Percentiles rank a stretch among this genome's conserved stretches.
phyloP scores from a whole-genome alignment of 2,113 vertebrate genomes.

The Cacatua alba region DNA sequence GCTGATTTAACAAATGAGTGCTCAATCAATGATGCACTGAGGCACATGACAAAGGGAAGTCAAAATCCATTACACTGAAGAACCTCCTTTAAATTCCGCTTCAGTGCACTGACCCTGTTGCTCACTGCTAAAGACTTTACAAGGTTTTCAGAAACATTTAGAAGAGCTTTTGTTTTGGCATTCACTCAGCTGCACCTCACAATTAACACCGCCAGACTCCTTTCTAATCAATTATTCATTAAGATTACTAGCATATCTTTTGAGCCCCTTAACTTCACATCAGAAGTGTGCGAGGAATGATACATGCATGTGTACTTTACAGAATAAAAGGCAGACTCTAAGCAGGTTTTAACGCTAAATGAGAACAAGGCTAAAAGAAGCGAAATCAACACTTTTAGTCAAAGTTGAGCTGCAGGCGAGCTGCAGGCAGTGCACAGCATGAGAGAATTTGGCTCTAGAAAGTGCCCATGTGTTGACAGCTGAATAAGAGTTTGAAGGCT shows the following conservation, averaged over 20 bases:
- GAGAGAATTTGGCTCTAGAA: conserved; percentile 87
- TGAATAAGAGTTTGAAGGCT: conserved; percentile 85
- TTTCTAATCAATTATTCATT: conserved; percentile 78
- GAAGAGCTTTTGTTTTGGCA: conserved; percentile 72
- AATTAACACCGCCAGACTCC: conserved; percentile 77
- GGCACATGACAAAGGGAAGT: conserved; percentile 89
- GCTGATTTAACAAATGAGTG: conserved; percentile 92
- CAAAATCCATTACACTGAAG: conserved; percentile 89
- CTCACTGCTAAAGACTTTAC: conserved; percentile 80
- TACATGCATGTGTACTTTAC: conserved; percentile 73
- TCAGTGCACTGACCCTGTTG: conserved; percentile 82
- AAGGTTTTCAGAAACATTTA: conserved; percentile 74
- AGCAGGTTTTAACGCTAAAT: conserved; percentile 85
- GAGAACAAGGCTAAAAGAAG: conserved; percentile 91
- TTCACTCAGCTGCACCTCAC: conserved; percentile 72
- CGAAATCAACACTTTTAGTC: conserved; percentile 92
- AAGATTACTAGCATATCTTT: conserved; percentile 74
- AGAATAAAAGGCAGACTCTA: conserved; percentile 79
- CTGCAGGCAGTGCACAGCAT: conserved; percentile 89
- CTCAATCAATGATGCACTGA: conserved; percentile 89
- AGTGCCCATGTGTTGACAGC: conserved; percentile 90
- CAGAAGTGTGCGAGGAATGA: conserved; percentile 69
- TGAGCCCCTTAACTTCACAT: conserved; percentile 73
- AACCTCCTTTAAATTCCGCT: conserved; percentile 85
- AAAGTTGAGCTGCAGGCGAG: conserved; percentile 91